phyloP scores from a whole-genome alignment of 2,113 vertebrate species.

The Acinonyx jubatus region DNA sequence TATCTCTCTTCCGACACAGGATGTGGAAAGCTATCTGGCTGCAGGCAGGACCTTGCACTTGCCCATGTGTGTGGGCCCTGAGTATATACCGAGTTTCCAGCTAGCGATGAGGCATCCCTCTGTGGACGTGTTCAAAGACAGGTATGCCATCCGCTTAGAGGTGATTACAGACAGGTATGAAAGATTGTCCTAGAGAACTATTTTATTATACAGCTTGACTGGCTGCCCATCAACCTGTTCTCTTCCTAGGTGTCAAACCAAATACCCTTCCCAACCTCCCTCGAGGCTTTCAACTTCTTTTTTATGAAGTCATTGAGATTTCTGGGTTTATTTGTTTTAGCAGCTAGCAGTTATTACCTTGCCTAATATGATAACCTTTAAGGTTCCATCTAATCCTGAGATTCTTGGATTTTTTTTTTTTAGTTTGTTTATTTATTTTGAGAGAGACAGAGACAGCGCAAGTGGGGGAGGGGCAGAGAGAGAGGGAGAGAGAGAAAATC shows the following conservation, averaged over 20 bases:
- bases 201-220: neutral
- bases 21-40: neutral
- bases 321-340: neutral
- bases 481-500: too few relatives aligned
- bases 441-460: too few relatives aligned
- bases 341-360: neutral
- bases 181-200: neutral
- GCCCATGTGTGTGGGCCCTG: neutral
- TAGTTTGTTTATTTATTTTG: too few relatives aligned
- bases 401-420: neutral
- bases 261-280: neutral
- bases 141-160: rapidly evolving
- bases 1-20: neutral
- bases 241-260: neutral
- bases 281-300: neutral
- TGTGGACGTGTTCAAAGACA: neutral
- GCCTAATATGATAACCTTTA: neutral
- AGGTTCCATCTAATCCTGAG: neutral
- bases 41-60: neutral
- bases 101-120: neutral
- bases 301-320: neutral
- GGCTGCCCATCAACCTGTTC: neutral
- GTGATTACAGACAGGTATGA: neutral
- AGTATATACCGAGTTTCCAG: neutral
- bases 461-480: too few relatives aligned